phyloP scores from a whole-genome alignment of 2,113 vertebrate genomes.

The Cyprinus carpio region DNA sequence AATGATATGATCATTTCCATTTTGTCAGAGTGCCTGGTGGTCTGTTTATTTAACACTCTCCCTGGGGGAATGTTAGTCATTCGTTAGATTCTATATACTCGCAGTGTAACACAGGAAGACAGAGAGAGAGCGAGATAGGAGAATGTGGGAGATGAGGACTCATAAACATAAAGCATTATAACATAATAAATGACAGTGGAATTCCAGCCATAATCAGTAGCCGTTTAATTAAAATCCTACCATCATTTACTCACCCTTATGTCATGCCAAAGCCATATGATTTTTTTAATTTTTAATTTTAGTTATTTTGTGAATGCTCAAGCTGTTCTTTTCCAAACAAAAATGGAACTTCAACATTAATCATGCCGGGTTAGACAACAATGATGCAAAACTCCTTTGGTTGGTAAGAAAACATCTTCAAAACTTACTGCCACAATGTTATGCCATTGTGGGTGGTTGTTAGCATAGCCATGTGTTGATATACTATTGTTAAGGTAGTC shows the following conservation, averaged over 20 bases:
- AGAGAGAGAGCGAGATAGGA: not conserved
- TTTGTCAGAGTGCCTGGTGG: slow-evolving; percentile 57
- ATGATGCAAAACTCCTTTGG: not conserved
- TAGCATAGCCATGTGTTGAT: too few relatives aligned
- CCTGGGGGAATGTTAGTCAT: slow-evolving; percentile 54
- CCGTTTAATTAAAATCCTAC: not conserved
- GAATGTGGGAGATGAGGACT: not conserved
- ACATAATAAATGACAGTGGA: slow-evolving; percentile 35
- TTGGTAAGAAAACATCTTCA: not conserved
- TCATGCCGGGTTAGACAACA: not conserved
- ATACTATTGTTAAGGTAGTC: too few relatives aligned
- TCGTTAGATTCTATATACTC: slow-evolving; percentile 32
- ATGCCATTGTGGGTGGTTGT: too few relatives aligned
- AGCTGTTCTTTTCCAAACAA: not conserved
- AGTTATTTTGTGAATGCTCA: not conserved
- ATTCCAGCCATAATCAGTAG: slow-evolving; percentile 27
- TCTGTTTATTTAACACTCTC: slow-evolving; percentile 58
- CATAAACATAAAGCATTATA: slow-evolving; percentile 43
- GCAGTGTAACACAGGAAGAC: not conserved
- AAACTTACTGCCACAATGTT: too few relatives aligned
- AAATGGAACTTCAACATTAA: not conserved
- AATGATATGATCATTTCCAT: slow-evolving; percentile 62
- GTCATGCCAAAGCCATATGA: too few relatives aligned
- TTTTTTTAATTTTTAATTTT: not conserved
- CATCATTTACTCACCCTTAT: not conserved